Evolutionary conservation across 1,140 invertebrate genomes (phyloP).

Genomic region (Brachystomella parvula): DNA sequence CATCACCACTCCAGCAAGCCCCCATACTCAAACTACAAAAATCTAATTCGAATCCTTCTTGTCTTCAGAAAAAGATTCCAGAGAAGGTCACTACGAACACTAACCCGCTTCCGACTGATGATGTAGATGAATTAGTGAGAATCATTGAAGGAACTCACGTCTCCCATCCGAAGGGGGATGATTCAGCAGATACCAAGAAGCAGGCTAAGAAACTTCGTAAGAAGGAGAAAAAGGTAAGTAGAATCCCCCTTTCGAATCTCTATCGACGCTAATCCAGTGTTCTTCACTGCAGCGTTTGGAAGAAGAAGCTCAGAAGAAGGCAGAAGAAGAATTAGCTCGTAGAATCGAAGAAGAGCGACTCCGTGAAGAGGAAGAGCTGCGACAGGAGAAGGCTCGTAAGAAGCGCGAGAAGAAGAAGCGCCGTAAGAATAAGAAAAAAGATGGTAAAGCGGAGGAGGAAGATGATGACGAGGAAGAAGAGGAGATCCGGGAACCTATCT

Average conservation of each 20-base stretch:
- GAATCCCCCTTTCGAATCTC: not conserved
- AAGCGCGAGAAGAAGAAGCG: slow-evolving; percentile 11
- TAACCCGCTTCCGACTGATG: not conserved
- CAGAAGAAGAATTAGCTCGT: not conserved
- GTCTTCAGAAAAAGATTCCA: not conserved
- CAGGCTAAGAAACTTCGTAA: slow-evolving; percentile 27
- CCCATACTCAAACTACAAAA: too few relatives aligned
- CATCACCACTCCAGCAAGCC: too few relatives aligned
- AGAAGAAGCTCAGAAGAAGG: slow-evolving; percentile 8
- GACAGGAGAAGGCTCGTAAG: slow-evolving; percentile 15
- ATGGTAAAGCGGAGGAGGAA: not conserved
- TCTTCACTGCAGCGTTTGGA: not conserved
- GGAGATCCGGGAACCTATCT: not conserved
- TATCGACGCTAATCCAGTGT: too few relatives aligned
- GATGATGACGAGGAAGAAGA: slow-evolving; percentile 11
- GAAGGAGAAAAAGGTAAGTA: slow-evolving; percentile 22
- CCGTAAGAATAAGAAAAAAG: slow-evolving; percentile 9
- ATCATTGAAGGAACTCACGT: slow-evolving; percentile 26
- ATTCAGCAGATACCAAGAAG: slow-evolving; percentile 20
- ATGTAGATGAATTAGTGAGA: slow-evolving; percentile 26
- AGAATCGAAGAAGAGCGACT: not conserved
- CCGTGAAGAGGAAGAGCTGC: not conserved
- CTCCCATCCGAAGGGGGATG: not conserved
- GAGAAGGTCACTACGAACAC: not conserved
- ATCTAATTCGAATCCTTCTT: too few relatives aligned